Conservation (phyloP, 2,797 vertebrate genomes). For the Propithecus perrieri region DNA sequence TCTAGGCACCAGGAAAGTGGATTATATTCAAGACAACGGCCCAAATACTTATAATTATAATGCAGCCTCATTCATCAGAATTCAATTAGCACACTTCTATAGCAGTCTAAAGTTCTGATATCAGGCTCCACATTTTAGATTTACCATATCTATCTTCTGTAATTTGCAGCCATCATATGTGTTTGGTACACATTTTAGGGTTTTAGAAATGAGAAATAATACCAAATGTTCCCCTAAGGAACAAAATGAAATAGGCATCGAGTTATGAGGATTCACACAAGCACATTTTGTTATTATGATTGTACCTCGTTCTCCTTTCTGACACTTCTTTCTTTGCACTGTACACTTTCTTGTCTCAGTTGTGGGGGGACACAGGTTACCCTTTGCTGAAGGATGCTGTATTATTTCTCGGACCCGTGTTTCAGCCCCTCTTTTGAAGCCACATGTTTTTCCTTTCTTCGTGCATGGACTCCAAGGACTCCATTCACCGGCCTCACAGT, state of each 20-base stretch:
- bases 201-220: neutral
- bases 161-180: neutral
- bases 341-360: constrained; percentile 94
- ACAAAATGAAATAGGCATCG: neutral
- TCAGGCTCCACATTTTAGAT: neutral
- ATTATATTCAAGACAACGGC: neutral
- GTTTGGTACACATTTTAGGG: neutral
- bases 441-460: constrained; percentile 93
- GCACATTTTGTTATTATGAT: constrained; percentile 57
- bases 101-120: neutral
- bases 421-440: constrained; percentile 95
- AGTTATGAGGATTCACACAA: constrained; percentile 62
- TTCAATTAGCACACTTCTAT: neutral
- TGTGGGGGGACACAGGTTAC: constrained; percentile 91
- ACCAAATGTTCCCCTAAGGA: neutral
- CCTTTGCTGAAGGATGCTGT: constrained; percentile 91
- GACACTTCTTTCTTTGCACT: constrained; percentile 94
- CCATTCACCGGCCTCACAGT: constrained; percentile 96
- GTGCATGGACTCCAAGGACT: constrained; percentile 94
- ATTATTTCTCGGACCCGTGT: constrained; percentile 92
- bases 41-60: neutral
- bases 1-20: neutral
- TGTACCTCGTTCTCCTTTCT: constrained; percentile 90
- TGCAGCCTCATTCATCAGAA: neutral
- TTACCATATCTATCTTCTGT: neutral